Conservation (phyloP, 2,797 vertebrate species). For the Xenentodon cancila region DNA sequence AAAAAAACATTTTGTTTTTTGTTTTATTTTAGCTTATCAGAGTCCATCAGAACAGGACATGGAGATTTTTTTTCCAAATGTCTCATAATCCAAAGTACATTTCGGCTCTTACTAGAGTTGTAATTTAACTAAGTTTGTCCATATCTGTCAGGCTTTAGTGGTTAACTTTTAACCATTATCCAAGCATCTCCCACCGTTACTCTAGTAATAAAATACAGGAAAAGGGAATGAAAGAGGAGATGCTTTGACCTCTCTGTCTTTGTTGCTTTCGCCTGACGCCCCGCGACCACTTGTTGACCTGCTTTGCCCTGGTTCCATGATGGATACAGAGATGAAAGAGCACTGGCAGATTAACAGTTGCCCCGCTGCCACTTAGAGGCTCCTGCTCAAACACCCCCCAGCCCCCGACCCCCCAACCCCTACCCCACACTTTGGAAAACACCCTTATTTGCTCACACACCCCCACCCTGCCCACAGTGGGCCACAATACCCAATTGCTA, state of each 20-base stretch:
- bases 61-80: no score
- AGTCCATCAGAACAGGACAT: no score
- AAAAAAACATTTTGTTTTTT: no score
- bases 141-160: neutral
- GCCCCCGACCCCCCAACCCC: no score
- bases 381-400: constrained; percentile 1
- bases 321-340: constrained; percentile 16
- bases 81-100: no score
- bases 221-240: neutral
- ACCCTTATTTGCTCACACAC: constrained; percentile 25
- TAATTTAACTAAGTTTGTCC: no score
- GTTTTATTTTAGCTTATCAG: no score
- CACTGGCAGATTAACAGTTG: neutral
- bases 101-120: no score
- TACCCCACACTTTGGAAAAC: constrained; percentile 2
- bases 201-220: neutral
- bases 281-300: constrained; percentile 7
- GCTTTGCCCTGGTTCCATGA: constrained; percentile 16
- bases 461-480: constrained; percentile 28
- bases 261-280: constrained; percentile 10
- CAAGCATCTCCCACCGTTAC: neutral
- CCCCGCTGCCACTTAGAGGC: constrained; percentile 1
- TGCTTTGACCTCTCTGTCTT: neutral
- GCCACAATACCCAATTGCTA: constrained; percentile 57
- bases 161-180: neutral